phyloP scores from a whole-genome alignment of 1,140 invertebrate species.

The Meloidogyne exigua region DNA sequence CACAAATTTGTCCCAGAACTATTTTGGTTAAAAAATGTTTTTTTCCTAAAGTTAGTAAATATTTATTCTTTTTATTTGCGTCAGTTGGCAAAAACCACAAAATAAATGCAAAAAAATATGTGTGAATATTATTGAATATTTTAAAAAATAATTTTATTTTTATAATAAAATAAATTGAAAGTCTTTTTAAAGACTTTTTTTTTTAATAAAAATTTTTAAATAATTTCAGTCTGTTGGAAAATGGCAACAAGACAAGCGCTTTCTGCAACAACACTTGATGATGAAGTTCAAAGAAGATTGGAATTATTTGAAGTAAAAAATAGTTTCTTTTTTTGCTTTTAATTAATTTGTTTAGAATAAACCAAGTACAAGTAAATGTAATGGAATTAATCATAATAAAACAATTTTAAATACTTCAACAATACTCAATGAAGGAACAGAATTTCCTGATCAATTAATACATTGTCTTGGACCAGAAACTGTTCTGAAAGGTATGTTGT shows the following conservation, averaged over 20 bases:
- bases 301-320: constrained; percentile 14
- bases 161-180: constrained; percentile 6
- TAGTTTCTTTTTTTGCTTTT: not conserved
- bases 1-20: not conserved
- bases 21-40: not conserved
- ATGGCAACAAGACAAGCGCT: constrained; percentile 58
- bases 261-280: constrained; percentile 48
- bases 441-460: constrained; percentile 12
- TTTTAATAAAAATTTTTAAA: not conserved
- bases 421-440: constrained; percentile 15
- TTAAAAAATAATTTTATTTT: constrained; percentile 4
- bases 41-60: too few relatives aligned
- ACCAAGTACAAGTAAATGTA: constrained; percentile 24
- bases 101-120: not conserved
- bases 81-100: constrained; percentile 10
- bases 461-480: not conserved
- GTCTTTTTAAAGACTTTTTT: not conserved
- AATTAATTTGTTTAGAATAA: constrained; percentile 8
- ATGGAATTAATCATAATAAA: constrained; percentile 16
- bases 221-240: constrained; percentile 58
- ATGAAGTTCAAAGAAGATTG: constrained; percentile 45
- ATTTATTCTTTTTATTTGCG: not conserved
- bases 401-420: constrained; percentile 4
- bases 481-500: not conserved
- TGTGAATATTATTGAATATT: constrained; percentile 4